phyloP scores from a whole-genome alignment of 2,797 vertebrate genomes.

The Valencia hispanica region DNA sequence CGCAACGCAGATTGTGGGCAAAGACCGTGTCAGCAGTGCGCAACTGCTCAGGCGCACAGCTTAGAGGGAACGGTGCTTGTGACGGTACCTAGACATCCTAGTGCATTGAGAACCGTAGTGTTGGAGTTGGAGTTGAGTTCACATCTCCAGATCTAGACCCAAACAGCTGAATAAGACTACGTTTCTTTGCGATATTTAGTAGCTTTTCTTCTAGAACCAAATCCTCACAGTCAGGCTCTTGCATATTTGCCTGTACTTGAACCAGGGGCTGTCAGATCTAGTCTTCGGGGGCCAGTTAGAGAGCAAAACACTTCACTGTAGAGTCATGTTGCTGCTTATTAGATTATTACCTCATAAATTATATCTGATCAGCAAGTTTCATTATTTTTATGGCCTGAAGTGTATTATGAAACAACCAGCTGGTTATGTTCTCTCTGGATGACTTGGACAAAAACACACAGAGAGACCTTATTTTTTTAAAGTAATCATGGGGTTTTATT shows the following conservation, averaged over 20 bases:
- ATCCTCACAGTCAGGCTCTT: neutral
- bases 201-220: neutral
- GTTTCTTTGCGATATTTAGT: neutral
- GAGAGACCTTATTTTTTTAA: neutral
- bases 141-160: neutral
- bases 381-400: slow-evolving; percentile 11
- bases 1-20: too few species aligned
- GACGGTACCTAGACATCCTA: neutral
- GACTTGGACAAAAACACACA: neutral
- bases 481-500: neutral
- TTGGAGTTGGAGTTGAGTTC: neutral
- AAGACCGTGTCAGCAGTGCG: too few species aligned
- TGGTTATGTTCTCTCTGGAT: neutral
- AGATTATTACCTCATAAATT: slow-evolving; percentile 3
- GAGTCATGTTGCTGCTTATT: neutral
- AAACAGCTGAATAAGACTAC: neutral
- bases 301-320: neutral
- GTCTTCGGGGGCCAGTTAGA: neutral
- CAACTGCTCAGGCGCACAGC: too few species aligned
- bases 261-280: neutral
- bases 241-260: neutral
- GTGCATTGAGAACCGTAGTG: neutral
- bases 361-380: neutral
- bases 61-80: too few species aligned
- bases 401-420: neutral